A percentile compares a stretch with the other conserved stretches of the same genome.
Evolutionary conservation across 1,140 invertebrate genomes (phyloP).

Genomic region (Tetramorium simillimum): DNA sequence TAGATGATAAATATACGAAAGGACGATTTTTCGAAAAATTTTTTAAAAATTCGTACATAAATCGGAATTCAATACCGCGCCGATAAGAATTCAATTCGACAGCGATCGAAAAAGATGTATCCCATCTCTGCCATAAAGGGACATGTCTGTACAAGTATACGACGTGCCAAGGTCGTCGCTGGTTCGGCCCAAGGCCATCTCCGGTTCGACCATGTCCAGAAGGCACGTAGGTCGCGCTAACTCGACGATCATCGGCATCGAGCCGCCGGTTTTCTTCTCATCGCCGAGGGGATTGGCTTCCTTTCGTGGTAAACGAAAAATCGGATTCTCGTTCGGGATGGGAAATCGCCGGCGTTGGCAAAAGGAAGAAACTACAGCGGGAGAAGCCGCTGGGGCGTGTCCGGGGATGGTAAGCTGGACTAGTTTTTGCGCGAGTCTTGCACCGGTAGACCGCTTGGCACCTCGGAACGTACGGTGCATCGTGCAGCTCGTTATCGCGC

Average conservation of each 20-base stretch:
- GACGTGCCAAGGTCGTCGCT: constrained; percentile 48
- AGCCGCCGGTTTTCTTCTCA: constrained; percentile 46
- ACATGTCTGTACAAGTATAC: constrained; percentile 16
- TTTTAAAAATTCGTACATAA: neutral
- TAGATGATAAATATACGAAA: neutral
- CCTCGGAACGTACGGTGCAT: constrained; percentile 72
- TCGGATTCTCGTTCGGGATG: constrained; percentile 60
- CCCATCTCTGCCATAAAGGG: constrained; percentile 24
- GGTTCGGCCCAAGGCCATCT: constrained; percentile 34
- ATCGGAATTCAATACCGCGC: neutral
- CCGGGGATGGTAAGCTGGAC: constrained; percentile 73
- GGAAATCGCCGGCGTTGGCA: constrained; percentile 55
- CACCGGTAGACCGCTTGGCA: constrained; percentile 82
- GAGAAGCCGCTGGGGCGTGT: constrained; percentile 69
- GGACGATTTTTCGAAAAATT: neutral
- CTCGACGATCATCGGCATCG: constrained; percentile 40
- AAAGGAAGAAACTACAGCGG: constrained; percentile 56
- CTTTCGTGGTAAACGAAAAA: constrained; percentile 62
- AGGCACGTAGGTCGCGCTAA: constrained; percentile 38
- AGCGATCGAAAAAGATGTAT: neutral
- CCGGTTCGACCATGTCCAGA: neutral
- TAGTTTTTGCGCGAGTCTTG: constrained; percentile 78
- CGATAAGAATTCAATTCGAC: no score
- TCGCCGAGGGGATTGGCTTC: constrained; percentile 36
- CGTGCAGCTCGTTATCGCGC: constrained; percentile 59